Base-by-base conservation (phyloP, 2,113 vertebrate genomes). In the Opisthocomus hoazin region DNA sequence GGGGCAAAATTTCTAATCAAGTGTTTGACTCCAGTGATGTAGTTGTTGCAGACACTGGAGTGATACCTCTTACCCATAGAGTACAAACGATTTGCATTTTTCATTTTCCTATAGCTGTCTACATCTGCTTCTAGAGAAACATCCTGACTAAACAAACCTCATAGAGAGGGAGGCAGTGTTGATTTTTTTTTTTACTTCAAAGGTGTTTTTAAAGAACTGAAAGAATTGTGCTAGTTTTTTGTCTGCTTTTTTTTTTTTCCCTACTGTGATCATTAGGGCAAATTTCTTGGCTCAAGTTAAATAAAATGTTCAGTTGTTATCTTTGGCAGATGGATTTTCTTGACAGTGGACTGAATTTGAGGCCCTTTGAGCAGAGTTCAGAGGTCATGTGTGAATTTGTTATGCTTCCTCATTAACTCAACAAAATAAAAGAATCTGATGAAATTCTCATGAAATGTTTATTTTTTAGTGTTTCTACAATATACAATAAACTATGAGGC, bases 371-470 rank as follows among this genome's bases (percentile, higher is more conserved):
- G 95, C 70, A 26, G 46, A 84, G 92, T 88, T 63, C 91, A 96
- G 74, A 90, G 93, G 83, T 97, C 84, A 94, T 73, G 74, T 80
- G 74, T 85, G 93, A 97, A 96, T 97, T 97, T 97, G 75, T 96
- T 97, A 91, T 96, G 76, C 45, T 97, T 97, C 80, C 90, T 96
- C 61, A 84, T 91, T 96, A 97, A 93, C 71, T 84, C 60, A 96
- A 96, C 65, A 97, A 97, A 96, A 96, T 91, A 96, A 95, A 96
- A 76, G 9, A 93, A 96, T 97, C 91, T 89, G 93, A 90, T 96
- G 56, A 97, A 97, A 97, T 97, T 97, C 95, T 96, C 84, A 94
- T 89, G 57, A 96, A 97, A 56, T 96, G 88, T 97, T 97, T 97
- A 92, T 96, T 97, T 98, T 96, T 97, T 97, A 96, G 91, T 95